Conservation (phyloP, 2,888 invertebrate species). For the Timema cristinae region DNA sequence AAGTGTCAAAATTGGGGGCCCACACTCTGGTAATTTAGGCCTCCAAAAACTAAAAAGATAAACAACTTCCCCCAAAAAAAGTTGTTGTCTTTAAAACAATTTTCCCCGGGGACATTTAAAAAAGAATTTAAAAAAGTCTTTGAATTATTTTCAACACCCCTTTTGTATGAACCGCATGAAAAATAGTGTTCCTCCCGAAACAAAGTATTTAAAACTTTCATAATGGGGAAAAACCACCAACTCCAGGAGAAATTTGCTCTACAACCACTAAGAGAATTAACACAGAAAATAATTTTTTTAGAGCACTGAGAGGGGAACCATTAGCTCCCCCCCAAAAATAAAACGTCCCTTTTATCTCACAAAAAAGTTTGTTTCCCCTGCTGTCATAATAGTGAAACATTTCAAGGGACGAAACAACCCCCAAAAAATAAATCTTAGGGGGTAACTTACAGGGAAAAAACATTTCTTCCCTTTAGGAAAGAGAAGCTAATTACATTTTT, state of each 20-base stretch:
- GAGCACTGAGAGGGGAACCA: too few relatives aligned
- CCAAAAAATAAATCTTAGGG: background rate
- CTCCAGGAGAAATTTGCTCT: background rate
- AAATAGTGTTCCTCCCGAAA: background rate
- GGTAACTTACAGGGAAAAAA: background rate
- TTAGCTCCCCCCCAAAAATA: background rate
- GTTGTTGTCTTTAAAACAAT: background rate
- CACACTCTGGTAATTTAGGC: background rate
- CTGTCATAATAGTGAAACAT: background rate
- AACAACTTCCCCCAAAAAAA: background rate
- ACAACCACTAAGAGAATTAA: too few relatives aligned
- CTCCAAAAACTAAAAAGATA: background rate
- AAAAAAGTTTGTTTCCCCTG: background rate
- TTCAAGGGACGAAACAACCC: background rate
- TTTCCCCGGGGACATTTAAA: background rate
- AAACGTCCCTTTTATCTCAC: background rate
- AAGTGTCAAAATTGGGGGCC: background rate
- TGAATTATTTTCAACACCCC: background rate
- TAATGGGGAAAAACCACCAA: background rate
- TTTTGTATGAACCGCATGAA: background rate
- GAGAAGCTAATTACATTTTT: conserved; percentile 3
- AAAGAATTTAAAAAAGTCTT: background rate
- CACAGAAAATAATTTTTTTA: too few relatives aligned
- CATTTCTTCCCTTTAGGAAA: background rate
- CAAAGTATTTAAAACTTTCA: too few relatives aligned